Evolutionary conservation across 2,888 invertebrate species (phyloP).

Genomic region (Esperia sulphurella): DNA sequence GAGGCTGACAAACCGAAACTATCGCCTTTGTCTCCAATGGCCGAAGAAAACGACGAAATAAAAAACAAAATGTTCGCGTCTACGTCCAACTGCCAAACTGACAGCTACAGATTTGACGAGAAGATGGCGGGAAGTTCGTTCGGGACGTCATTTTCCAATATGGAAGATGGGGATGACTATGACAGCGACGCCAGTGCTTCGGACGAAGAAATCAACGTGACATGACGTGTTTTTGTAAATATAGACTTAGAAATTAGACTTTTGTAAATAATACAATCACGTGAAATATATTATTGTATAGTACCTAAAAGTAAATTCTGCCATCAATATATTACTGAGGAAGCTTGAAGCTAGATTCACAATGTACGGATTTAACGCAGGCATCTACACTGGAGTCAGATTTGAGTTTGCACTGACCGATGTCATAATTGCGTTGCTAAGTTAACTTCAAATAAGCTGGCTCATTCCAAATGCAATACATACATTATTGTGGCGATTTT

Average conservation of each 20-base stretch:
- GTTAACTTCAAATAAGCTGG: too few species aligned
- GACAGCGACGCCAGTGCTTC: constrained; percentile 82
- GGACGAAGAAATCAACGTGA: constrained; percentile 92
- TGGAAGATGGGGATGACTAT: constrained; percentile 66
- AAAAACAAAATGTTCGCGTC: constrained; percentile 55
- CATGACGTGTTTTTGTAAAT: constrained; percentile 81
- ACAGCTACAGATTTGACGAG: constrained; percentile 57
- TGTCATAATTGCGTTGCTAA: too few species aligned
- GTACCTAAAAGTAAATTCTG: too few species aligned
- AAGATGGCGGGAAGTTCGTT: constrained; percentile 47
- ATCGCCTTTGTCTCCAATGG: constrained; percentile 77
- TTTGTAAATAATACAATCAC: background rate
- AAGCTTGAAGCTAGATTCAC: too few species aligned
- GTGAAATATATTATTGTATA: too few species aligned
- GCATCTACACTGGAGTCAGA: too few species aligned
- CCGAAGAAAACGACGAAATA: constrained; percentile 46
- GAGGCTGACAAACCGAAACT: constrained; percentile 88
- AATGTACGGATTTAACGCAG: too few species aligned
- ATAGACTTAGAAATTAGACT: constrained; percentile 12
- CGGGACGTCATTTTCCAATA: constrained; percentile 38
- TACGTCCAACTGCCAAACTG: constrained; percentile 47
- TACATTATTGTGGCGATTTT: too few species aligned
- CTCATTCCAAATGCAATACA: too few species aligned
- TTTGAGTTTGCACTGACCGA: too few species aligned
- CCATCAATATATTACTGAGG: too few species aligned